These are phyloP conservation scores for Oligia latruncula DNA, from an alignment of 2,888 invertebrate genomes.

Conservation along the genomic window DNA sequence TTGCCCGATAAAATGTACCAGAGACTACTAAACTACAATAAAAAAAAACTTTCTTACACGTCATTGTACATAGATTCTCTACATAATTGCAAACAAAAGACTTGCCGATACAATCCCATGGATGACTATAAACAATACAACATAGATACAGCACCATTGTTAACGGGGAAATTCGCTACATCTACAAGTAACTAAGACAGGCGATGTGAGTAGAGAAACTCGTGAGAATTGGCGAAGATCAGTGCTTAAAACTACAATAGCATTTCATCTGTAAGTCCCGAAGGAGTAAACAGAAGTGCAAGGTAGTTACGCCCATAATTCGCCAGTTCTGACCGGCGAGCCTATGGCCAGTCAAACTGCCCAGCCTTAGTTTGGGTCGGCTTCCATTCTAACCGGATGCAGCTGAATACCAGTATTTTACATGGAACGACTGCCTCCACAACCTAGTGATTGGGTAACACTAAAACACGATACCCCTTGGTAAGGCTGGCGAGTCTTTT, in stretches of 20 bases:
- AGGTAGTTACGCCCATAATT: neutral
- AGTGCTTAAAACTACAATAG: slow-evolving; percentile 28
- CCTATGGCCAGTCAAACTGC: too few relatives aligned
- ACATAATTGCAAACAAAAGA: slow-evolving; percentile 33
- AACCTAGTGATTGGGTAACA: neutral
- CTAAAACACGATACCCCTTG: neutral
- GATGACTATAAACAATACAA: slow-evolving; percentile 40
- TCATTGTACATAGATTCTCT: slow-evolving; percentile 21
- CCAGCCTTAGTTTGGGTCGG: neutral
- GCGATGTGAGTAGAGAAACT: slow-evolving; percentile 52
- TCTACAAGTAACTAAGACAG: slow-evolving; percentile 34
- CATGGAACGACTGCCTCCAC: neutral
- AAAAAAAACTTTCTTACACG: slow-evolving; percentile 7
- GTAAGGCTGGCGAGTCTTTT: neutral
- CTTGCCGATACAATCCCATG: slow-evolving; percentile 49
- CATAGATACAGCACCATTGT: slow-evolving; percentile 41
- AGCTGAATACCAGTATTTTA: neutral
- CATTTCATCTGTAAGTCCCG: neutral
- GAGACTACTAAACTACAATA: neutral
- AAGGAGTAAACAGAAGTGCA: neutral
- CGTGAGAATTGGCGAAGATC: slow-evolving; percentile 55
- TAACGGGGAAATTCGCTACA: slow-evolving; percentile 52
- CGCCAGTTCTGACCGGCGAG: too few relatives aligned
- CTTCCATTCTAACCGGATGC: neutral
- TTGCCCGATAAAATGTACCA: too few relatives aligned